phyloP scores from a whole-genome alignment of 2,888 invertebrate genomes.

The Pegoplata infirma region DNA sequence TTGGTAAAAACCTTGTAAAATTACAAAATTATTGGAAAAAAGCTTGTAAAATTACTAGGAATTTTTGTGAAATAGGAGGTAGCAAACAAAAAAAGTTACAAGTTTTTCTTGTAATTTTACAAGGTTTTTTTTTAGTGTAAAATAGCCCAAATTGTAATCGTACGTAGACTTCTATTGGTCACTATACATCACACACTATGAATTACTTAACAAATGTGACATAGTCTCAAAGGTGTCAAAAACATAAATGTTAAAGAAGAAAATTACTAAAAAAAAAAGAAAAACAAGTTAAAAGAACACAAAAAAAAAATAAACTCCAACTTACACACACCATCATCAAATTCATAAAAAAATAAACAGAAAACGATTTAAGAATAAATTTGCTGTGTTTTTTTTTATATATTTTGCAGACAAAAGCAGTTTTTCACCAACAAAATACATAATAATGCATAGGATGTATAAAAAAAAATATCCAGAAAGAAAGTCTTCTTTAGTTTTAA shows the following conservation, averaged over 20 bases:
- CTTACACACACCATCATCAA: slow-evolving; percentile 24
- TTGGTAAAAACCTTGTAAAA: too few relatives aligned
- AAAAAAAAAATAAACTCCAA: slow-evolving; percentile 33
- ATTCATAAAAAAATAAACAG: background rate
- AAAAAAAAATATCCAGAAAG: background rate
- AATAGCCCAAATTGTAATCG: too few relatives aligned
- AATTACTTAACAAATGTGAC: slow-evolving; percentile 52
- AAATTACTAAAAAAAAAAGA: background rate
- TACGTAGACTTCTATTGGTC: too few relatives aligned
- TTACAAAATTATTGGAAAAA: too few relatives aligned
- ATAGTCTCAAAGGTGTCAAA: slow-evolving; percentile 56
- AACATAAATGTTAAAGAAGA: slow-evolving; percentile 36
- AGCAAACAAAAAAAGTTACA: too few relatives aligned
- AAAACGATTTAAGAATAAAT: background rate
- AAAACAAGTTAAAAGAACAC: too few relatives aligned
- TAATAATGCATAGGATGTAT: background rate
- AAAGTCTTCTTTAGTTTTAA: background rate
- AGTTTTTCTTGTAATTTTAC: too few relatives aligned
- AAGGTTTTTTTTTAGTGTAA: too few relatives aligned
- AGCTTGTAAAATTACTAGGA: too few relatives aligned
- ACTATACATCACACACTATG: slow-evolving; percentile 6
- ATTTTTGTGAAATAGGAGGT: too few relatives aligned
- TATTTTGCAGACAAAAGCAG: background rate
- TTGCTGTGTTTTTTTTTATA: background rate
- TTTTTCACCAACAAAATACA: background rate